Base-by-base conservation (phyloP, 53 echinoderm and acorn worm species). In the Zoroaster sp. region DNA sequence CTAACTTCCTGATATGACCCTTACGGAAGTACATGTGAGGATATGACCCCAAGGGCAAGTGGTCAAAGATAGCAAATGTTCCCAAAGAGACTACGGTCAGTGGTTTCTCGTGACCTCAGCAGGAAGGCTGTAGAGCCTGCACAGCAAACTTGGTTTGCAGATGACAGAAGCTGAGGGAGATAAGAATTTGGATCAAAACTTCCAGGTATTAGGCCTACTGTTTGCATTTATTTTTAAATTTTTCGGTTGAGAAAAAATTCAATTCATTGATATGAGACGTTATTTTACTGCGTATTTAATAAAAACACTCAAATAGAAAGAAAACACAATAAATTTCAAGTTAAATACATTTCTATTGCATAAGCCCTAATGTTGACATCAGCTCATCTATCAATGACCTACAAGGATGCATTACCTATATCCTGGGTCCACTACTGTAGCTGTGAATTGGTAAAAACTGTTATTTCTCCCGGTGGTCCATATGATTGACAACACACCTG, bases 1-100 rank as follows among this genome's bases (percentile, higher is more conserved):
- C 89, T 41, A 93, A 80, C 71, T 91, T 91, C 38, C 65, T 78
- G 55, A 97, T 90, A 73, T 97, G 97, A 30, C 76, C 46, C 66
- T 89, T 91, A 23, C 97, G 88, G 92, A 90, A 97, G 52, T 74
- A 88, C 52, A 92, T 51, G 92, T 95, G 69, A 97, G 28, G 97
- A 91, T 23, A 86, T 74, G 23, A 92, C 18, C 8, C 82, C 88
- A 13, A 97, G 42, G 18, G 91, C 88, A 13, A 90, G 72, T 94
- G 15, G 91, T 95, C 55, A 94, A 94, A 12, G 8, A 73, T 54
- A 20, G 93, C 87, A 76, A 95, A 92, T 30, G 77, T 83, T n/a
- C 80, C 92, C 45, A 97, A 44, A 30, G 52, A 45, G 72, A 97
- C 79, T 49, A 45, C 74, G 23, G 94, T 83, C 7, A 90, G 73